Percentiles rank a stretch among this genome's conserved stretches.
phyloP scores from a whole-genome alignment of 2,888 invertebrate genomes.

The Dynastes hyllus region DNA sequence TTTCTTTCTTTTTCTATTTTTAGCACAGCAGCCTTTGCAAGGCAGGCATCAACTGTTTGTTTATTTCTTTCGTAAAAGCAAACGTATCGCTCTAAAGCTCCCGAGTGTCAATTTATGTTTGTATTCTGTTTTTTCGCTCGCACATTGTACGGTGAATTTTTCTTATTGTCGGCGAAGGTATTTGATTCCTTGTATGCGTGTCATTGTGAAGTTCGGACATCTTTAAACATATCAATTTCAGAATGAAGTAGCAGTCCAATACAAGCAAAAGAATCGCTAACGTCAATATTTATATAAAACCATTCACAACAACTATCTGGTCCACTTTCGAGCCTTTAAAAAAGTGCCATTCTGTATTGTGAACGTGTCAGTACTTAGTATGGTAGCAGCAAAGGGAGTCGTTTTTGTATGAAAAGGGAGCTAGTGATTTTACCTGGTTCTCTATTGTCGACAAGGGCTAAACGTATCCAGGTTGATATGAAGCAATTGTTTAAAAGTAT shows the following conservation, averaged over 20 bases:
- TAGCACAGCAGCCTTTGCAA: constrained; percentile 9
- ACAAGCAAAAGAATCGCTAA: neutral
- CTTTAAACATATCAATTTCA: constrained; percentile 70
- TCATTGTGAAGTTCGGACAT: constrained; percentile 66
- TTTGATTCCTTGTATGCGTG: constrained; percentile 57
- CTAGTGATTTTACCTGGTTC: constrained; percentile 68
- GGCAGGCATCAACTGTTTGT: constrained; percentile 38
- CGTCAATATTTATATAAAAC: neutral
- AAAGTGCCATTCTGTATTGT: constrained; percentile 69
- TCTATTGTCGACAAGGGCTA: constrained; percentile 61
- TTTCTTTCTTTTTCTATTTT: constrained; percentile 15
- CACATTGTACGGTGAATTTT: constrained; percentile 50
- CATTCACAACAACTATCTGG: constrained; percentile 50
- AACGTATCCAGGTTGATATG: constrained; percentile 60
- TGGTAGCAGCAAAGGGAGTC: constrained; percentile 67
- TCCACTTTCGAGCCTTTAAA: constrained; percentile 60
- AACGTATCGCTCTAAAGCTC: constrained; percentile 49
- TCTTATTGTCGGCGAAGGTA: constrained; percentile 57
- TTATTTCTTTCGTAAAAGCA: constrained; percentile 42
- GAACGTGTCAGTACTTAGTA: constrained; percentile 71
- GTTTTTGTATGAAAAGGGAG: constrained; percentile 62
- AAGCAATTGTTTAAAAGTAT: constrained; percentile 60
- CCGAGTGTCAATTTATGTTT: constrained; percentile 61
- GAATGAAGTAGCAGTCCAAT: constrained; percentile 49
- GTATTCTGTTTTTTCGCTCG: constrained; percentile 56